Evolutionary conservation across 2,113 vertebrate genomes (phyloP), one percentile per base, ranked within the genome.

Genomic region (Chionomys nivalis): DNA sequence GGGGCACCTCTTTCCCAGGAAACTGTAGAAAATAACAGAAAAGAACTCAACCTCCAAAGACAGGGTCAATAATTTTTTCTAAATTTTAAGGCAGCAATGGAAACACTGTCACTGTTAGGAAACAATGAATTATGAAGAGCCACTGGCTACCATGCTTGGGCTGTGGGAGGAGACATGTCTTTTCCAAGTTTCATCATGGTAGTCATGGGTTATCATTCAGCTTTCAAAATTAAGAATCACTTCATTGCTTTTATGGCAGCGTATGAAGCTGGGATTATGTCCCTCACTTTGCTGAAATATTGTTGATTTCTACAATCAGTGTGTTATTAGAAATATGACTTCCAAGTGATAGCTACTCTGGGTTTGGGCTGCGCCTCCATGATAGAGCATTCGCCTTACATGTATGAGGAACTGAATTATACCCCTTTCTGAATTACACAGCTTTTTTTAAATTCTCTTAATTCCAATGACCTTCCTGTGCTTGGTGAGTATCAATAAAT

Each of bases 11-110:
- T n/a, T 94, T 94, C 72, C 42, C 13, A 65, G 21, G n/a, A 63
- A 76, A 55, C 77, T 73, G 85, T 85, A 92, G 85, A 66, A 93
- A 90, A 93, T 61, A 12, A 3, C 47, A 9, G 49, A 4, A 82
- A 97, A 90, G 39, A 93, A 88, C 13, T 75, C 93, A 55, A 89
- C 79, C 44, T 88, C 36, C 4, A 3, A 93, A 88, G 23, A 90
- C 14, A 42, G n/a, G 31, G 17, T 63, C 58, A 78, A 58, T 90
- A 4, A 36, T 85, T 66, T 52, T 16, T 75, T 73, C 24, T 77
- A 70, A 76, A 26, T 81, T 93, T 83, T 39, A 58, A 28, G 68
- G 66, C 3, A 87, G 19, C 44, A n/a, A 36, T 44, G 39, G 85
- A 63, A 89, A 93, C 63, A 39, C 26, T 89, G 78, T 58, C 11